phyloP scores from a whole-genome alignment of 2,888 invertebrate species.

The Campoplex capitator region DNA sequence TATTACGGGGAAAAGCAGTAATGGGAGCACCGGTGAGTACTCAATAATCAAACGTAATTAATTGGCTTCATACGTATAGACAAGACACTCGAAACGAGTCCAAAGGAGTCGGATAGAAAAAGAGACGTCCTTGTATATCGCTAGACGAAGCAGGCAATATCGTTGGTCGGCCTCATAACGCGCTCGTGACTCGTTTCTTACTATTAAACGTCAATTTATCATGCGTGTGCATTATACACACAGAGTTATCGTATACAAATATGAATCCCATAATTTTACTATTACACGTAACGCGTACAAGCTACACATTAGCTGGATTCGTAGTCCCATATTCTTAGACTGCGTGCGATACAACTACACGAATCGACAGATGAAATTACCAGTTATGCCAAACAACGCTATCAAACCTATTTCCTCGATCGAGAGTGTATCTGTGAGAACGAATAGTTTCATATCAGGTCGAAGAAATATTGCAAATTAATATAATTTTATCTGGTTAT shows the following conservation, averaged over 20 bases:
- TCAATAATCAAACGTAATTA: conserved; percentile 65
- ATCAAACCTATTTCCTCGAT: conserved; percentile 36
- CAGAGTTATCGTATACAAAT: background rate
- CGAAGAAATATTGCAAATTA: background rate
- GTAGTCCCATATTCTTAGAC: conserved; percentile 12
- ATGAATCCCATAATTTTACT: conserved; percentile 23
- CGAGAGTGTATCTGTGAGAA: background rate
- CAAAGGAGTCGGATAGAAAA: conserved; percentile 2
- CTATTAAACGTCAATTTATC: conserved; percentile 60
- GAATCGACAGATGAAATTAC: conserved; percentile 43
- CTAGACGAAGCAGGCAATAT: conserved; percentile 7
- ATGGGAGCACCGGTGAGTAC: conserved; percentile 59
- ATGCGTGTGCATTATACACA: background rate
- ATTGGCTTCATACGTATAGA: conserved; percentile 43
- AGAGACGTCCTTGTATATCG: background rate
- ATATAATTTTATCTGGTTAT: background rate
- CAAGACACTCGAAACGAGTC: background rate
- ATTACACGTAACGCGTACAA: background rate
- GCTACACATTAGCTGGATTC: conserved; percentile 31
- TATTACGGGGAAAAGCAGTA: conserved; percentile 59
- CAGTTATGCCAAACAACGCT: conserved; percentile 36
- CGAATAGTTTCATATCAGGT: background rate
- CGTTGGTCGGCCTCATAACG: conserved; percentile 11
- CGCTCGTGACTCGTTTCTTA: conserved; percentile 40
- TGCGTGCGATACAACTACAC: background rate